These are phyloP conservation scores for Hemibagrus guttatus DNA, from an alignment of 2,797 vertebrate genomes.

Conservation along the genomic window DNA sequence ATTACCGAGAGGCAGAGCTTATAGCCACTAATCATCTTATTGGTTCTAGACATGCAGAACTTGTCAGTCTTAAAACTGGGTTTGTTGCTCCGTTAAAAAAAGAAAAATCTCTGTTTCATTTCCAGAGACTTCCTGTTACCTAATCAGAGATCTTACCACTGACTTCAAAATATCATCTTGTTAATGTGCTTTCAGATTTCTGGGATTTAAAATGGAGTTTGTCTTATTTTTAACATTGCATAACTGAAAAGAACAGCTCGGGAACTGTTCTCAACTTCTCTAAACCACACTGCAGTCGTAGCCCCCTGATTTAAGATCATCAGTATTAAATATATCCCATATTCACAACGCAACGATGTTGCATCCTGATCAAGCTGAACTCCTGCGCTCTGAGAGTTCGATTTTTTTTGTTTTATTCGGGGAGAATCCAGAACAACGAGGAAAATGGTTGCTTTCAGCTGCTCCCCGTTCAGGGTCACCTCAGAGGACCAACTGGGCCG, in stretches of 20 bases:
- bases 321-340: background rate
- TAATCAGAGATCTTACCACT: background rate
- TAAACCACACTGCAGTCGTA: background rate
- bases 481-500: too few species aligned
- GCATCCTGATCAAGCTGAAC: background rate
- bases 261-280: background rate
- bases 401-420: background rate
- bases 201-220: background rate
- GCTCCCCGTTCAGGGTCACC: too few species aligned
- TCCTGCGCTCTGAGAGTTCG: background rate
- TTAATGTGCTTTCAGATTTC: background rate
- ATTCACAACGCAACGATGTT: background rate
- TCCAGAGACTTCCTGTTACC: background rate
- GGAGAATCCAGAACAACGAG: background rate
- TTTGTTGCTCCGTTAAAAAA: background rate
- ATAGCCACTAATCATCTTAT: background rate
- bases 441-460: too few species aligned
- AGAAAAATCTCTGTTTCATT: background rate
- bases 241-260: background rate
- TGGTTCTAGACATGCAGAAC: background rate
- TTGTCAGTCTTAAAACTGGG: background rate
- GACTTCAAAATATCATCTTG: background rate
- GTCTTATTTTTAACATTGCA: background rate
- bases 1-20: too few species aligned
- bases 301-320: background rate